Base-by-base conservation (phyloP, 1,140 invertebrate genomes). In the Anoplophora glabripennis region DNA sequence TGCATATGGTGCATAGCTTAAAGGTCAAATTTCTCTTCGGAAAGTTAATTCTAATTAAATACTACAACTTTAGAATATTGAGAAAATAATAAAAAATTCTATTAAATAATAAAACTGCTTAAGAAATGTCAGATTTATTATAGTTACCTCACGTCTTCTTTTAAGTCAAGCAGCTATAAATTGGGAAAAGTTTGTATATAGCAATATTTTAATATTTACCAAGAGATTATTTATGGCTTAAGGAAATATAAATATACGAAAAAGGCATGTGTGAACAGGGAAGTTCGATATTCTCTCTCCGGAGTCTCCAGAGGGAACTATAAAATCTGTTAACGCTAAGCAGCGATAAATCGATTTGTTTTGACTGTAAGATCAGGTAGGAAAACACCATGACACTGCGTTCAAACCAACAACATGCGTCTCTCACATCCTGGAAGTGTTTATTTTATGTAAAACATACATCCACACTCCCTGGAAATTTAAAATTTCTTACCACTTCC, bases 291-390 rank as follows among this genome's bases (percentile, higher is more conserved):
- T 17, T 41, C 38, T n/a, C n/a, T 7, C 15, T 41, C n/a, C n/a
- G n/a, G 18, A 33, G 15, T 54, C 36, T 10, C 61, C 47, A 28
- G 33, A 55, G 58, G 52, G 53, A 60, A 42, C 36, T 40, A 55
- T 48, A 51, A 53, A 59, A 60, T 60, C 53, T 60, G 58, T 64
- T 58, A 60, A 57, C 58, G 60, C 47, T 37, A 37, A 44, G 21
- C 21, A 21, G 41, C 62, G 51, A 64, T 64, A 64, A 64, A 64
- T 64, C 57, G 57, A 64, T 64, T 59, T 64, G 57, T 64, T 64
- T 60, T 64, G 62, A 48, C 62, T 60, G 44, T 64, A 54, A 63
- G 42, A 63, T 59, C 61, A 63, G 61, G 61, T 63, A 63, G 37
- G 61, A 55, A 63, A 63, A 51, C 47, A 52, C 48, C 37, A 53